Conservation (phyloP, 2,113 vertebrate species). For the Myotis davidii region DNA sequence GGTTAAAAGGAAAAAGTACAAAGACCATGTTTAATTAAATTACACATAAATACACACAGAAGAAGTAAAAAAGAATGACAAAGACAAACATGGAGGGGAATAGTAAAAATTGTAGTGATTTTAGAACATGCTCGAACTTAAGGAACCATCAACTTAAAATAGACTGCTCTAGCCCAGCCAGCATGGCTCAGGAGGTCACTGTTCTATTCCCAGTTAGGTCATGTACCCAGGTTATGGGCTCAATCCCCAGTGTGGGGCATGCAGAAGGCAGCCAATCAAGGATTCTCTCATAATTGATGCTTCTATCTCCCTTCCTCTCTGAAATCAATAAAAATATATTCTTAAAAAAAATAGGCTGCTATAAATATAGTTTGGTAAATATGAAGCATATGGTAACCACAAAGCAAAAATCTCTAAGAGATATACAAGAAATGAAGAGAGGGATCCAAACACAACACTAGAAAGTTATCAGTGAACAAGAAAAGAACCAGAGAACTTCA, state of each 20-base stretch:
- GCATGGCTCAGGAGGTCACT: too few species aligned
- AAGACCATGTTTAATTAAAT: not conserved
- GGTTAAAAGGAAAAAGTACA: not conserved
- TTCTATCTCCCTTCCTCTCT: too few species aligned
- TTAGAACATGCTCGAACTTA: not conserved
- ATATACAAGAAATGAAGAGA: not conserved
- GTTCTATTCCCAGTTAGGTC: too few species aligned
- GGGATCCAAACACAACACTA: not conserved
- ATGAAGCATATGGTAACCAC: not conserved
- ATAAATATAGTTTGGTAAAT: not conserved
- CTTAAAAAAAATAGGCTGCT: not conserved
- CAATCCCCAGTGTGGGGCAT: too few species aligned
- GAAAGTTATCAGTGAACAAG: not conserved
- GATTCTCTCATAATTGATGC: too few species aligned
- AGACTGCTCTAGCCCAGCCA: not conserved
- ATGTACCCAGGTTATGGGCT: too few species aligned
- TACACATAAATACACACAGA: not conserved
- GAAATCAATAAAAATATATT: too few species aligned
- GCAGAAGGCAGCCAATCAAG: too few species aligned
- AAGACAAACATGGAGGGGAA: not conserved
- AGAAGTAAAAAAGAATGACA: not conserved
- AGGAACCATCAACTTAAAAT: not conserved
- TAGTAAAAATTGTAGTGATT: not conserved
- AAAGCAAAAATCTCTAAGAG: not conserved
- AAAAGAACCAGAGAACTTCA: not conserved